These are phyloP conservation scores for Perizoma affinitatum DNA, from an alignment of 2,888 invertebrate genomes.

Conservation along the genomic window DNA sequence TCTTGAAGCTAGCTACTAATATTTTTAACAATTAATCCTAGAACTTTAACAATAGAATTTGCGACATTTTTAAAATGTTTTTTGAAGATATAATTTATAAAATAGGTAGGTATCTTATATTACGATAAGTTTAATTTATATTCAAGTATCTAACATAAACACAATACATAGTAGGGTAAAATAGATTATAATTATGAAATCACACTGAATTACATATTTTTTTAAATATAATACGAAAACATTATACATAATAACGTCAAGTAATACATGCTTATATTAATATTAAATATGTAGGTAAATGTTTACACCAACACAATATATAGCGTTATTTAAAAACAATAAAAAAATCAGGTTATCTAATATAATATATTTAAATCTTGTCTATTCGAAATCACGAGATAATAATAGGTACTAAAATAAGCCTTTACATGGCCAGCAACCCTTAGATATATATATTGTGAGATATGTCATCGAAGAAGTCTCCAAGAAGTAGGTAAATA, in stretches of 20 bases:
- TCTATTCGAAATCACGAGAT: conserved; percentile 11
- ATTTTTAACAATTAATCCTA: conserved; percentile 28
- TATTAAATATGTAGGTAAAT: no score
- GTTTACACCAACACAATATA: background rate
- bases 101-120: conserved; percentile 35
- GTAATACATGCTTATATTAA: no score
- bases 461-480: conserved; percentile 60
- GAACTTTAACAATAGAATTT: conserved; percentile 42
- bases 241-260: no score
- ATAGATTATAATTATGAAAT: background rate
- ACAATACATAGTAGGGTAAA: background rate
- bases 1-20: conserved; percentile 32
- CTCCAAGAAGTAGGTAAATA: conserved; percentile 23
- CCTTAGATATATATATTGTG: conserved; percentile 41
- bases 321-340: background rate
- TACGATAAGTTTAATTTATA: conserved; percentile 2
- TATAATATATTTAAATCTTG: background rate
- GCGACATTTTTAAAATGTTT: conserved; percentile 19
- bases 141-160: background rate
- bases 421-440: conserved; percentile 53
- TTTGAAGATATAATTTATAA: conserved; percentile 51
- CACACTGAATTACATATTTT: background rate
- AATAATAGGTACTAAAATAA: conserved; percentile 48
- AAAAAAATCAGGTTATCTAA: background rate
- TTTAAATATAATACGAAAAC: no score